Conservation (phyloP, 1,140 invertebrate genomes). For the Bombus confusus region DNA sequence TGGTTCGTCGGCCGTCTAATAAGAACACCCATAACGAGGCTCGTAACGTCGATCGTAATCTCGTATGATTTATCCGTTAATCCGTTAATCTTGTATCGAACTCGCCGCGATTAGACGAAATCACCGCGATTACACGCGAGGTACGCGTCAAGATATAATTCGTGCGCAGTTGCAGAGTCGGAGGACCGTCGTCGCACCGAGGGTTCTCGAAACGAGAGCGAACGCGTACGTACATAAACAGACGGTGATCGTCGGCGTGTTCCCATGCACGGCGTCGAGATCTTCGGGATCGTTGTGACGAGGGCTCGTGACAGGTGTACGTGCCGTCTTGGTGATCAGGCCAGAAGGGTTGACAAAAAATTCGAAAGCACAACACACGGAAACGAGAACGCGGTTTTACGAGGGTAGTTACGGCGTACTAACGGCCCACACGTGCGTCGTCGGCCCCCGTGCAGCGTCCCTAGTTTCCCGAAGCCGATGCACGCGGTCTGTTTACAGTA, state of each 20-base stretch:
- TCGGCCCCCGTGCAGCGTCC: not conserved
- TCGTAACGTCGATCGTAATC: too few species aligned
- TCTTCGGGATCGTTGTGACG: not conserved
- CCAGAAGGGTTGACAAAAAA: conserved; percentile 56
- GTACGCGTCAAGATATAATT: accelerated
- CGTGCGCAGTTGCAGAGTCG: accelerated
- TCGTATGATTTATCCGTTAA: too few species aligned
- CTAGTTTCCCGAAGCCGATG: conserved; percentile 33
- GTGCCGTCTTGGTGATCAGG: not conserved
- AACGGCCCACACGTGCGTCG: conserved; percentile 61
- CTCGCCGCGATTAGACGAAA: too few species aligned
- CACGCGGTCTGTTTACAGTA: conserved; percentile 52
- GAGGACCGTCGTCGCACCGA: not conserved
- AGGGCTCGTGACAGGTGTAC: conserved; percentile 31
- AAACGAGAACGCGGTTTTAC: not conserved
- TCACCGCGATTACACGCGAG: not conserved
- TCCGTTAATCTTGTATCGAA: too few species aligned
- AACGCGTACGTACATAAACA: conserved; percentile 30
- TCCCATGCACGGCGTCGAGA: conserved; percentile 4
- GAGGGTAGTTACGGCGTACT: conserved; percentile 45
- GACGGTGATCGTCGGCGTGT: not conserved
- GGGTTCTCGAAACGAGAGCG: not conserved
- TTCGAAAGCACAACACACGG: not conserved
- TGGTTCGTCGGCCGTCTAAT: accelerated
- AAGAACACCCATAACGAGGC: accelerated